Evolutionary conservation across 2,797 vertebrate genomes (phyloP).

Genomic region (Gallirallus australis): DNA sequence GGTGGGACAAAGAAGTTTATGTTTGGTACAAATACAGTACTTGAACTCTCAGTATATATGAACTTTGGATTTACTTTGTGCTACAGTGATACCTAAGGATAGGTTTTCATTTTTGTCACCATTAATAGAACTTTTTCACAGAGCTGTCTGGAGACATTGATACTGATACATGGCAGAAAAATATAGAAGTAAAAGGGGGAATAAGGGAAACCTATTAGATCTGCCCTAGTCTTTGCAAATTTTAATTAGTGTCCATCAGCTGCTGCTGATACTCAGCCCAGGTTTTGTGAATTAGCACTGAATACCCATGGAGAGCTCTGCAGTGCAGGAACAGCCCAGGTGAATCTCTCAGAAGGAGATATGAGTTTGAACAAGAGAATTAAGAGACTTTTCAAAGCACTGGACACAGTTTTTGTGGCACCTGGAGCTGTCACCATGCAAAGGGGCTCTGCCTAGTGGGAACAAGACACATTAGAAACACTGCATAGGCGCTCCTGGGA

Average conservation of each 20-base stretch:
- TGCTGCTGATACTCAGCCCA: not conserved
- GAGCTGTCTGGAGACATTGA: not conserved
- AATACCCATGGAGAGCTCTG: not conserved
- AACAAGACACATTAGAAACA: not conserved
- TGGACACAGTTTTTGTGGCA: not conserved
- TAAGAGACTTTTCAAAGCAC: not conserved
- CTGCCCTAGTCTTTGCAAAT: not conserved
- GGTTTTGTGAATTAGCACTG: not conserved
- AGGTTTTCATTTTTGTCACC: not conserved
- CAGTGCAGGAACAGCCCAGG: not conserved
- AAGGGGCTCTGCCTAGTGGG: not conserved
- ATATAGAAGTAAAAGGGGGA: not conserved
- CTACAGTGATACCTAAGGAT: not conserved
- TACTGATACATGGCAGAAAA: not conserved
- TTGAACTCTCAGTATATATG: not conserved
- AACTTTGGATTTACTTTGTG: not conserved
- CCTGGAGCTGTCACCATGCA: not conserved
- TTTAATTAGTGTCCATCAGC: not conserved
- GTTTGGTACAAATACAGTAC: not conserved
- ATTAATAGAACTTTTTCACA: accelerated
- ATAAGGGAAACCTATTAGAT: not conserved
- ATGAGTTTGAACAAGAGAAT: not conserved
- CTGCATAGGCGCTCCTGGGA: not conserved
- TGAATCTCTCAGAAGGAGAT: not conserved
- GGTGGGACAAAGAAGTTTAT: not conserved